These are phyloP conservation scores for Calyptomena viridis DNA, from an alignment of 2,113 vertebrate species.

Conservation along the genomic window DNA sequence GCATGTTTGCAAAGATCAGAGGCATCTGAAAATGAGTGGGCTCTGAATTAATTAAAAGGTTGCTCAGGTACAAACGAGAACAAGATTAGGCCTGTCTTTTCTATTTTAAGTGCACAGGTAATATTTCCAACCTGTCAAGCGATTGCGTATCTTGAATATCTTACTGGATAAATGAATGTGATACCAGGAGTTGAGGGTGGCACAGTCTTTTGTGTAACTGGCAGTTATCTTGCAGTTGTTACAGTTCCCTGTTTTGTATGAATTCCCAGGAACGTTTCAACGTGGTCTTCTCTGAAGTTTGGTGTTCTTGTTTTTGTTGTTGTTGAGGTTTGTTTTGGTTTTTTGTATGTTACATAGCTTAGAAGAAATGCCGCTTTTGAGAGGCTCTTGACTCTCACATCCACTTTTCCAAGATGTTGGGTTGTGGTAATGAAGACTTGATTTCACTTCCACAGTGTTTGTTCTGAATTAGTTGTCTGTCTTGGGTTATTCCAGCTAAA, in stretches of 20 bases:
- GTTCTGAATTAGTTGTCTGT: background rate
- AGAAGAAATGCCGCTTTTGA: background rate
- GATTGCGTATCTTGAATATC: background rate
- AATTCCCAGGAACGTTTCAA: background rate
- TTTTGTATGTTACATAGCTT: background rate
- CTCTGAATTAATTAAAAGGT: background rate
- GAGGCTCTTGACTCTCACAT: background rate
- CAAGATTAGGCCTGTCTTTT: background rate
- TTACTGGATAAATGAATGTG: background rate
- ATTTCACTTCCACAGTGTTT: background rate
- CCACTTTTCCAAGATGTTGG: background rate
- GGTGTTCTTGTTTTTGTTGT: background rate
- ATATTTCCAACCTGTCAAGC: background rate
- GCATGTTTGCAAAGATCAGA: background rate
- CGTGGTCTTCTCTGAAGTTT: background rate
- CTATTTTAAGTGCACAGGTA: background rate
- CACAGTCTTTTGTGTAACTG: rapidly evolving
- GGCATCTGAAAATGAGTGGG: background rate
- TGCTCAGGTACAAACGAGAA: background rate
- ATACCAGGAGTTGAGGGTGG: background rate
- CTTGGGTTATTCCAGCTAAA: background rate
- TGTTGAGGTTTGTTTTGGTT: background rate
- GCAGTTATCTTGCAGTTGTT: background rate
- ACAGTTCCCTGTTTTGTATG: background rate
- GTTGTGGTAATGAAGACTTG: background rate